A percentile compares a stretch with the other conserved stretches of the same genome.
Evolutionary conservation across 2,797 vertebrate genomes (phyloP).

Genomic region (Danionella dracula): DNA sequence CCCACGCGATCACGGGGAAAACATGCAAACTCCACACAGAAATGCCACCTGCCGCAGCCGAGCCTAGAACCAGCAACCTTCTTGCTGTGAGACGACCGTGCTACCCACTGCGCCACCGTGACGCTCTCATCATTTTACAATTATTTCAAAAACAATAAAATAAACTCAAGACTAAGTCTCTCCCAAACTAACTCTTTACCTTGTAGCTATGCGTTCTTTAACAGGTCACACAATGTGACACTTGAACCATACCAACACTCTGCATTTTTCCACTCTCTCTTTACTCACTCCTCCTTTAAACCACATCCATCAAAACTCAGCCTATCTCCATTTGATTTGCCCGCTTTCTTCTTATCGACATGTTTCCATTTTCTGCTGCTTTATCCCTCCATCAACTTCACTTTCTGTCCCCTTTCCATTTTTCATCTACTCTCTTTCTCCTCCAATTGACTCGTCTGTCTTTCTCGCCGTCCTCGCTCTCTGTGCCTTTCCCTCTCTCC

Average conservation of each 20-base stretch:
- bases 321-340: slow-evolving; percentile 65
- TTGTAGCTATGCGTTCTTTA: slow-evolving; percentile 13
- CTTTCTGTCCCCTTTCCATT: slow-evolving; percentile 54
- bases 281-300: slow-evolving; percentile 31
- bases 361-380: slow-evolving; percentile 73
- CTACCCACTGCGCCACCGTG: too few relatives aligned
- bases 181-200: too few relatives aligned
- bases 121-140: too few relatives aligned
- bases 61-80: too few relatives aligned
- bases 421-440: slow-evolving; percentile 55
- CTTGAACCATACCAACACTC: slow-evolving; percentile 38
- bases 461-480: slow-evolving; percentile 48
- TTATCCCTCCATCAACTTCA: slow-evolving; percentile 70
- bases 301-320: slow-evolving; percentile 68
- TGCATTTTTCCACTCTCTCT: slow-evolving; percentile 19
- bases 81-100: too few relatives aligned
- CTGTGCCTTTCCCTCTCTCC: slow-evolving; percentile 46
- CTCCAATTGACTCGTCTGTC: slow-evolving; percentile 44
- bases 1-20: too few relatives aligned
- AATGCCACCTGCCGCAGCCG: too few relatives aligned
- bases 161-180: too few relatives aligned
- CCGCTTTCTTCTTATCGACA: slow-evolving; percentile 69
- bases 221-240: slow-evolving; percentile 13
- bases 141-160: too few relatives aligned
- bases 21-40: too few relatives aligned